Percentiles rank a stretch among this genome's conserved stretches.
These are phyloP conservation scores for Boleophthalmus pectinirostris DNA, from an alignment of 2,113 vertebrate species.

Conservation along the genomic window DNA sequence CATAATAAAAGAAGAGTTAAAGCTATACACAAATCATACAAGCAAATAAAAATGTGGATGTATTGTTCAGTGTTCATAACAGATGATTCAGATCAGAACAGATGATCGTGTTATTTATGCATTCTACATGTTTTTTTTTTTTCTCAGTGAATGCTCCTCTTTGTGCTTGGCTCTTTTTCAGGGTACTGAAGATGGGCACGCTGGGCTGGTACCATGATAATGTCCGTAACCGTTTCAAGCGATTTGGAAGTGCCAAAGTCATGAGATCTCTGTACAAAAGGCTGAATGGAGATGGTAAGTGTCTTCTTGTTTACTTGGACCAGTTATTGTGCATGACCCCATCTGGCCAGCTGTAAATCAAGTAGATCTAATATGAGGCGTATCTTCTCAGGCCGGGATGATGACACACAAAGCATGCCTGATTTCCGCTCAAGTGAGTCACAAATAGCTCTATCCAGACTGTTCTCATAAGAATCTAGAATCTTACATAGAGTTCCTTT, in stretches of 20 bases:
- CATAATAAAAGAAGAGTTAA: no score
- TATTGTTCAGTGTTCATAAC: no score
- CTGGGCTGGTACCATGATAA: constrained; percentile 92
- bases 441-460: background rate
- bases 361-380: background rate
- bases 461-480: no score
- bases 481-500: background rate
- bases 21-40: no score
- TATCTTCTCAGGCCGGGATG: constrained; percentile 65
- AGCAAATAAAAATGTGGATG: no score
- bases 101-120: no score
- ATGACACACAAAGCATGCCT: constrained; percentile 78
- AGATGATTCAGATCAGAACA: no score
- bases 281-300: constrained; percentile 77
- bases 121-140: background rate
- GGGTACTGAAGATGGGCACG: constrained; percentile 87
- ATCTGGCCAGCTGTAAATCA: background rate
- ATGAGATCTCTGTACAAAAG: constrained; percentile 87
- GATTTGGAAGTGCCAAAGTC: constrained; percentile 92
- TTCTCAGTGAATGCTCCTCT: background rate
- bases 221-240: constrained; percentile 87
- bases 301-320: background rate
- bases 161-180: constrained; percentile 49
- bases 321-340: background rate
- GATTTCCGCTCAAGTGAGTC: constrained; percentile 75